Conservation (phyloP, 2,113 vertebrate species). For the Perca flavescens region DNA sequence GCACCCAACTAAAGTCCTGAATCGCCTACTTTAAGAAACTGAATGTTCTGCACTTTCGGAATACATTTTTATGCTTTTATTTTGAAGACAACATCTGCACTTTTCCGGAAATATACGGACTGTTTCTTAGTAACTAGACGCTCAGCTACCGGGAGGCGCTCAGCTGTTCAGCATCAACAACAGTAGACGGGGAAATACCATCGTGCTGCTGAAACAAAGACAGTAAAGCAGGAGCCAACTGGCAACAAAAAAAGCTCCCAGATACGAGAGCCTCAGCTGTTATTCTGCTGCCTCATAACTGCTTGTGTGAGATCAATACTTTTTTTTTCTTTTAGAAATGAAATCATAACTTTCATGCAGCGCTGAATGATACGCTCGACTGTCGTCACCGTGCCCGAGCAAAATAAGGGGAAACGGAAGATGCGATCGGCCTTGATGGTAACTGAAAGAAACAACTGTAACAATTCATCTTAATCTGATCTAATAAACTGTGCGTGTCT, state of each 20-base stretch:
- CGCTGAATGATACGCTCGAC: too few relatives aligned
- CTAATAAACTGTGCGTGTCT: background rate
- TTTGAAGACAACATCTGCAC: background rate
- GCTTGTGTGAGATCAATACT: rapidly evolving
- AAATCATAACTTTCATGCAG: conserved; percentile 24
- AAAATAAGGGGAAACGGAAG: background rate
- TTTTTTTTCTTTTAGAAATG: background rate
- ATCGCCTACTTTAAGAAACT: too few relatives aligned
- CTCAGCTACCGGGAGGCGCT: conserved; percentile 51
- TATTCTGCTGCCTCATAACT: background rate
- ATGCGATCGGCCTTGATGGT: background rate
- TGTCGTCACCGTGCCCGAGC: too few relatives aligned
- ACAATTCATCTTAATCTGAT: background rate
- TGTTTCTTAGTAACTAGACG: background rate
- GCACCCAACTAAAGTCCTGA: too few relatives aligned
- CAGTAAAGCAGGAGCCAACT: background rate
- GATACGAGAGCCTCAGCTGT: background rate
- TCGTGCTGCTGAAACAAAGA: conserved; percentile 59
- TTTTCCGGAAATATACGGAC: rapidly evolving
- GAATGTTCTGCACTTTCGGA: background rate
- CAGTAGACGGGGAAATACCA: conserved; percentile 9
- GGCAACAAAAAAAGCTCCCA: background rate
- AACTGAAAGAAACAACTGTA: background rate
- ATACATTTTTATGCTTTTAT: conserved; percentile 24
- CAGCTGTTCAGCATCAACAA: conserved; percentile 81